Conservation (phyloP, 2,797 vertebrate genomes). For the Pseudotriccus pelzelni region DNA sequence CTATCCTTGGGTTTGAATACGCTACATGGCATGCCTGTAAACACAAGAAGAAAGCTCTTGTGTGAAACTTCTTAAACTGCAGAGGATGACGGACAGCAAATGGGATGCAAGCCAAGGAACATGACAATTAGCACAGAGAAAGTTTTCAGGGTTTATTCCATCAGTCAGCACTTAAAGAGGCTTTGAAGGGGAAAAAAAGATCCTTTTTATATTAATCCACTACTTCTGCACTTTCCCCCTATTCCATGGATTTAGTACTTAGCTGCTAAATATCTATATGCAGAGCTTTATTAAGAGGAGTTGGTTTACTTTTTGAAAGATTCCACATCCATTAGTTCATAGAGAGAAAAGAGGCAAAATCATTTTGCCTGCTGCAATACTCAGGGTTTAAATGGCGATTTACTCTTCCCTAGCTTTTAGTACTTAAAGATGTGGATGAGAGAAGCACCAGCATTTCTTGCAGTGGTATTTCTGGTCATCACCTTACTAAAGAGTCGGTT, state of each 20-base stretch:
- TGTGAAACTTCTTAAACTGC: slow-evolving; percentile 62
- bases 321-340: slow-evolving; percentile 44
- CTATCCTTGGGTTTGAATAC: slow-evolving; percentile 33
- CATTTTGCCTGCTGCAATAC: not conserved
- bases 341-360: slow-evolving; percentile 33
- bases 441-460: not conserved
- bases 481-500: not conserved
- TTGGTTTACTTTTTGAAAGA: slow-evolving; percentile 56
- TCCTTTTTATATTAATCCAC: slow-evolving; percentile 68
- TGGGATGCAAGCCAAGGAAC: slow-evolving; percentile 56
- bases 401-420: slow-evolving; percentile 13
- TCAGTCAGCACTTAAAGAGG: slow-evolving; percentile 69
- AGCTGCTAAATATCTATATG: slow-evolving; percentile 58
- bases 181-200: slow-evolving; percentile 64
- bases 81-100: slow-evolving; percentile 36
- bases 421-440: slow-evolving; percentile 2
- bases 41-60: slow-evolving; percentile 56
- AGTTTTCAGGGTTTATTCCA: slow-evolving; percentile 68
- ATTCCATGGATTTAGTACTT: slow-evolving; percentile 63
- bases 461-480: not conserved
- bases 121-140: slow-evolving; percentile 63
- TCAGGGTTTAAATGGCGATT: not conserved
- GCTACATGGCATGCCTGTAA: slow-evolving; percentile 39
- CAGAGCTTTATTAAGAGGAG: slow-evolving; percentile 58
- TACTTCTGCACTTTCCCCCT: slow-evolving; percentile 51